These are phyloP conservation scores for Forbesichthys papilliferus DNA, from an alignment of 2,113 vertebrate species.

Conservation along the genomic window DNA sequence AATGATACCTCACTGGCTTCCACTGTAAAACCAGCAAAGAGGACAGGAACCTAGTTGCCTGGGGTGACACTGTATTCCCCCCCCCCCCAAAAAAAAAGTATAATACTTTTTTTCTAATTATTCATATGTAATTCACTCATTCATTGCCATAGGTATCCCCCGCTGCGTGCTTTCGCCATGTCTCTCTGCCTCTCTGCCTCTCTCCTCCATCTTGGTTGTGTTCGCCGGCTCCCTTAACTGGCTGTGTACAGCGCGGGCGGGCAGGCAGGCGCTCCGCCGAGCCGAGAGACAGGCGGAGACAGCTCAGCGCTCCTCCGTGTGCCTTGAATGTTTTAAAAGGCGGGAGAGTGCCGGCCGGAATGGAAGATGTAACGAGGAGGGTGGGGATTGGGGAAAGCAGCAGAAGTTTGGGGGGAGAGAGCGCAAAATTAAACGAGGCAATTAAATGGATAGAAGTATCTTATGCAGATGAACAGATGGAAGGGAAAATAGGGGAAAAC, in stretches of 20 bases:
- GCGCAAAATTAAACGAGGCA: constrained; percentile 15
- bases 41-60: background rate
- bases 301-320: constrained; percentile 9
- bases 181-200: constrained; percentile 3
- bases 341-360: background rate
- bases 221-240: constrained; percentile 1
- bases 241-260: constrained; percentile 3
- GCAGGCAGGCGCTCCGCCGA: constrained; percentile 8
- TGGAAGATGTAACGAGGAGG: background rate
- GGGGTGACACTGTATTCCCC: constrained; percentile 13
- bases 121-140: background rate
- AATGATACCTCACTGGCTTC: constrained; percentile 27
- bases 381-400: constrained; percentile 21
- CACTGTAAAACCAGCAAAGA: constrained; percentile 4
- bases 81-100: background rate
- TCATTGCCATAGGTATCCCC: background rate
- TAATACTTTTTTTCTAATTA: too few relatives aligned
- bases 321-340: background rate
- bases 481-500: background rate
- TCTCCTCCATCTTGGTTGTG: constrained; percentile 13
- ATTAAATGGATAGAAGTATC: constrained; percentile 11
- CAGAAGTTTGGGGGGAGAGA: constrained; percentile 26
- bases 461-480: constrained; percentile 37
- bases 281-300: constrained; percentile 34
- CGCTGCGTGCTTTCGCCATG: background rate